Base-by-base conservation (phyloP, 2,888 invertebrate species). In the Ypsolopha sequella region DNA sequence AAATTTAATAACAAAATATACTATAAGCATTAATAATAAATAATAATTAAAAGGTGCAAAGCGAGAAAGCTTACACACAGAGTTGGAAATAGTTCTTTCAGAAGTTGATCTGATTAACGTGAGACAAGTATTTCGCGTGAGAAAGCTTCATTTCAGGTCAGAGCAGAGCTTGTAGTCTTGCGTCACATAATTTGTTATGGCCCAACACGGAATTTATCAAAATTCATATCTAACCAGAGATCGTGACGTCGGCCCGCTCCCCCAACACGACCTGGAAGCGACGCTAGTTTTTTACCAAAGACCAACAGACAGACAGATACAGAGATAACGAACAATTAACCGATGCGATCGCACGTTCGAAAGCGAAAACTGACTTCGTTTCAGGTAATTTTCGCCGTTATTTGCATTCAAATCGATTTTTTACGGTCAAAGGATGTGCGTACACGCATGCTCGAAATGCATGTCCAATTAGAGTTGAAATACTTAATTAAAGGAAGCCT, bases 381-480 rank as follows among this genome's bases (percentile, higher is more conserved):
- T 66, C 64, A 63, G 55, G 70, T 60, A 76, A 80, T 75, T 81
- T 80, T 75, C 61, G 65, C 58, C 52, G 66, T 63, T 70, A 80
- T 84, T 81, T 79, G 76, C 79, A 82, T 82, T 55, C 66, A 74
- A 79, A 79, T 80, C 75, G 67, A 63, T 57, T 76, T 79, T 78
- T 70, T 65, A 63, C 64, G 57, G 64, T 62, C 61, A 59, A 58
- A 63, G 55, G 61, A 63, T 58, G 59, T 76, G 79, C 79, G 76
- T 76, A 77, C 79, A 80, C 78, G 82, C 81, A 79, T 68, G 71
- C 61, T 65, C 68, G 69, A 63, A 66, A 70, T 68, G 76, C 74
- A 75, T 72, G 65, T 68, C 70, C 74, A 80, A 81, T 84, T 80
- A 71, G 64, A 68, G 63, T 64, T 33, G 36, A 41, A 46, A 45